These are phyloP conservation scores for Spialia ferax DNA, from an alignment of 2,888 invertebrate species.

Conservation along the genomic window DNA sequence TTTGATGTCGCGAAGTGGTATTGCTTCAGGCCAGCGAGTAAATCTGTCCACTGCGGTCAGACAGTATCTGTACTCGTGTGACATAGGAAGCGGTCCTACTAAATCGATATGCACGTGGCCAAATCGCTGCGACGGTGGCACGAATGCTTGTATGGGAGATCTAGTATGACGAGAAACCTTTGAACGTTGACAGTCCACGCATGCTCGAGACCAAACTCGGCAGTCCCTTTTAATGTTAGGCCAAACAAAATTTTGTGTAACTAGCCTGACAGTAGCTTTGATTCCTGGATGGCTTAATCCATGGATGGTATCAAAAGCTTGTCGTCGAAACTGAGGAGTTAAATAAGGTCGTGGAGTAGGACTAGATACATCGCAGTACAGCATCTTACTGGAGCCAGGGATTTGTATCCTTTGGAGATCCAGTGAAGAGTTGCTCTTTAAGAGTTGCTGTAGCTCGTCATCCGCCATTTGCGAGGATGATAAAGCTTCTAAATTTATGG, in stretches of 20 bases:
- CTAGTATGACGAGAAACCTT: constrained; percentile 14
- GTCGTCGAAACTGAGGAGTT: constrained; percentile 6
- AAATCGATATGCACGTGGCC: constrained; percentile 50
- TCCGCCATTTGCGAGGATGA: not conserved
- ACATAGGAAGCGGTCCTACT: constrained; percentile 4
- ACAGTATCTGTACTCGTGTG: constrained; percentile 7
- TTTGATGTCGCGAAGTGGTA: not conserved
- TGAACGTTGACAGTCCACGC: constrained; percentile 7
- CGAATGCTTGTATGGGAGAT: constrained; percentile 12
- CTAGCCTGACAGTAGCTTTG: not conserved
- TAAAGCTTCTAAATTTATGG: not conserved
- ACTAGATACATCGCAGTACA: not conserved
- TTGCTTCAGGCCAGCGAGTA: constrained; percentile 6
- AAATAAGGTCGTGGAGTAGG: not conserved
- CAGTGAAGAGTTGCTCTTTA: not conserved
- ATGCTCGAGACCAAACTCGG: constrained; percentile 1
- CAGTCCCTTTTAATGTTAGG: not conserved
- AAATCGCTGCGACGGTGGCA: constrained; percentile 44
- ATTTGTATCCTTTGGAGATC: not conserved
- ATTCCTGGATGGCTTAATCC: not conserved
- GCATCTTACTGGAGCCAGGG: constrained; percentile 4
- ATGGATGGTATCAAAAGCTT: not conserved
- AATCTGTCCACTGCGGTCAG: not conserved
- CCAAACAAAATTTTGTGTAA: constrained; percentile 2
- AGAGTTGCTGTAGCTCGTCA: not conserved